Conservation (phyloP, 2,888 invertebrate species). For the Agonopterix alstromeriana region DNA sequence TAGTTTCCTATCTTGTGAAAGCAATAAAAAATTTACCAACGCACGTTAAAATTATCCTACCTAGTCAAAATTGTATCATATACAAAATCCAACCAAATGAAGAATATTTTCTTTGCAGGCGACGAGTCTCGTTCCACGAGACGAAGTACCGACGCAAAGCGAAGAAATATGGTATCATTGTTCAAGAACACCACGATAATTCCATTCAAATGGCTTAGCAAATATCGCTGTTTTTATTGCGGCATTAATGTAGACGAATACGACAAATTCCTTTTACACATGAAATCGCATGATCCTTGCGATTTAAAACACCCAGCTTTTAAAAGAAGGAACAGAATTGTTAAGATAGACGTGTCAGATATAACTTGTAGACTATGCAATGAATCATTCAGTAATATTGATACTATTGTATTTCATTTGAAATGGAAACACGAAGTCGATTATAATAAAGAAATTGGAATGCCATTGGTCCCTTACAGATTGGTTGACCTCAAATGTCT, state of each 20-base stretch:
- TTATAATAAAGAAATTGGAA: slow-evolving; percentile 32
- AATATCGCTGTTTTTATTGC: slow-evolving; percentile 60
- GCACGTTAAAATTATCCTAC: background rate
- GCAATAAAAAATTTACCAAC: background rate
- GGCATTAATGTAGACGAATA: slow-evolving; percentile 36
- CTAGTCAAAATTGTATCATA: background rate
- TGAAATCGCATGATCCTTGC: slow-evolving; percentile 40
- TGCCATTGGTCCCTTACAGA: slow-evolving; percentile 37
- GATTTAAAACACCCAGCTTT: slow-evolving; percentile 39
- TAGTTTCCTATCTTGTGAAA: no score
- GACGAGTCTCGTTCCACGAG: no score
- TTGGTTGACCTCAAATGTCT: slow-evolving; percentile 47
- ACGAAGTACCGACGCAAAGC: slow-evolving; percentile 10
- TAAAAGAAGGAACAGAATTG: slow-evolving; percentile 42
- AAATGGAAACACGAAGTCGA: slow-evolving; percentile 36
- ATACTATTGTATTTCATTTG: slow-evolving; percentile 40
- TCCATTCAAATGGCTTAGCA: slow-evolving; percentile 61
- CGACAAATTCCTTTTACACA: slow-evolving; percentile 38
- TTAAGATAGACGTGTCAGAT: slow-evolving; percentile 56
- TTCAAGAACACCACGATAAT: slow-evolving; percentile 61
- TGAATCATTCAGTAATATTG: slow-evolving; percentile 22
- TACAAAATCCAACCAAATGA: background rate
- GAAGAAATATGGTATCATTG: slow-evolving; percentile 46
- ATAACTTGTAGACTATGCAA: slow-evolving; percentile 45
- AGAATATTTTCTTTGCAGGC: slow-evolving; percentile 57